These are phyloP conservation scores for Eufriesea mexicana DNA, from an alignment of 1,140 invertebrate species.

Conservation along the genomic window DNA sequence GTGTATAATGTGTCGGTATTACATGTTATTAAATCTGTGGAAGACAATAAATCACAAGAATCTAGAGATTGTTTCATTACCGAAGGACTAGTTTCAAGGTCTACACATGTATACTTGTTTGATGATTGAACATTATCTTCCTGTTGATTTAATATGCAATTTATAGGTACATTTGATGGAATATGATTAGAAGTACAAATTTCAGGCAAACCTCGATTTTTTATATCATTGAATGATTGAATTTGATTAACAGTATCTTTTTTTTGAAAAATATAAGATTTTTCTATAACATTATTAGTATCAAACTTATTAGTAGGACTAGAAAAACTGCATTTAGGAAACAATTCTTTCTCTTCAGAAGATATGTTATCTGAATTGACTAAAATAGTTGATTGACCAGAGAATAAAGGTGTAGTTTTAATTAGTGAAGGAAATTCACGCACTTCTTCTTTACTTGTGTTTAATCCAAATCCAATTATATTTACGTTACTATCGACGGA, in stretches of 20 bases:
- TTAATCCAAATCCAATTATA: slow-evolving; percentile 44
- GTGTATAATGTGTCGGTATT: not conserved
- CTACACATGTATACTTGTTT: slow-evolving; percentile 1
- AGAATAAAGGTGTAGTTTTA: slow-evolving; percentile 20
- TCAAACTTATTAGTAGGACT: slow-evolving; percentile 36
- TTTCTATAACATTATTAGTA: slow-evolving; percentile 29
- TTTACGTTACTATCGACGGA: slow-evolving; percentile 30
- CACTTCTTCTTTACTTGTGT: slow-evolving; percentile 11
- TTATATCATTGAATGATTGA: not conserved
- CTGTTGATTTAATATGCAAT: slow-evolving; percentile 14
- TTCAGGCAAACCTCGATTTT: slow-evolving; percentile 19
- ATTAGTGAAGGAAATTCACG: slow-evolving; percentile 14
- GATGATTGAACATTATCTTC: slow-evolving; percentile 28
- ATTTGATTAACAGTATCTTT: slow-evolving; percentile 29
- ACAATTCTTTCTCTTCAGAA: slow-evolving; percentile 17
- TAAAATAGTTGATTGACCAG: not conserved
- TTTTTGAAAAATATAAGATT: slow-evolving; percentile 35
- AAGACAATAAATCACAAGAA: slow-evolving; percentile 33
- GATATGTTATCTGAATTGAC: slow-evolving; percentile 35
- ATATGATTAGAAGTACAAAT: slow-evolving; percentile 31
- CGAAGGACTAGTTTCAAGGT: slow-evolving; percentile 7
- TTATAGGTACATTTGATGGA: slow-evolving; percentile 22
- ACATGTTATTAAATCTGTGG: slow-evolving; percentile 6
- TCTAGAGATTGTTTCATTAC: not conserved
- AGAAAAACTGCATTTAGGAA: slow-evolving; percentile 33